These are phyloP conservation scores for Orius insidiosus DNA, from an alignment of 1,140 invertebrate genomes.

Conservation along the genomic window DNA sequence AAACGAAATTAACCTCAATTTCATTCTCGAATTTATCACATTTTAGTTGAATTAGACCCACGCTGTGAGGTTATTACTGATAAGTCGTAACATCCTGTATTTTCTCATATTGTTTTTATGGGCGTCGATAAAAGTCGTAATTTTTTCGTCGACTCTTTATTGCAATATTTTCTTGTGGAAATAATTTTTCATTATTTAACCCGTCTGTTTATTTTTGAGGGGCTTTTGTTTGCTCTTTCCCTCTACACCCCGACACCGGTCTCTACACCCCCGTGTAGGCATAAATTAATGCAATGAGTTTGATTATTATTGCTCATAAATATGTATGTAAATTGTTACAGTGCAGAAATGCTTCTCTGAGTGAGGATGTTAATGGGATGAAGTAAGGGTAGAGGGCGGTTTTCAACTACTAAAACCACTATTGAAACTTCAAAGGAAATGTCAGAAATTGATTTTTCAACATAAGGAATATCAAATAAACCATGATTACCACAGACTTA, in stretches of 20 bases:
- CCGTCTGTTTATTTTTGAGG: neutral
- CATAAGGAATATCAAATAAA: too few relatives aligned
- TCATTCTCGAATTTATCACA: too few relatives aligned
- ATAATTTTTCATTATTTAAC: neutral
- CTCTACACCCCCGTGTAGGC: neutral
- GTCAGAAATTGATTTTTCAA: too few relatives aligned
- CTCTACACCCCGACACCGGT: too few relatives aligned
- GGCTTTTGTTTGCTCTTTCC: neutral
- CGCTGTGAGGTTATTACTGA: too few relatives aligned
- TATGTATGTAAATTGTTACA: slow-evolving; percentile 3
- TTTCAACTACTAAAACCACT: too few relatives aligned
- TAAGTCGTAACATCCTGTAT: neutral
- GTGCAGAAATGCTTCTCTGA: neutral
- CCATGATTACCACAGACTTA: too few relatives aligned
- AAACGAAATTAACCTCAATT: too few relatives aligned
- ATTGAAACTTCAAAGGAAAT: too few relatives aligned
- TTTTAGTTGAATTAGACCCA: too few relatives aligned
- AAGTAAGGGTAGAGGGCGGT: too few relatives aligned
- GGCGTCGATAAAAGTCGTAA: neutral
- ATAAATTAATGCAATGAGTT: slow-evolving; percentile 10
- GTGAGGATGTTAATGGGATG: too few relatives aligned
- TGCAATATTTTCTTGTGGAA: neutral
- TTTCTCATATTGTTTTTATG: neutral
- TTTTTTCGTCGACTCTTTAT: slow-evolving; percentile 1
- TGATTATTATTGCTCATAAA: slow-evolving; percentile 12